Evolutionary conservation across 2,888 invertebrate genomes (phyloP).

Genomic region (Chrysomela aeneicollis): DNA sequence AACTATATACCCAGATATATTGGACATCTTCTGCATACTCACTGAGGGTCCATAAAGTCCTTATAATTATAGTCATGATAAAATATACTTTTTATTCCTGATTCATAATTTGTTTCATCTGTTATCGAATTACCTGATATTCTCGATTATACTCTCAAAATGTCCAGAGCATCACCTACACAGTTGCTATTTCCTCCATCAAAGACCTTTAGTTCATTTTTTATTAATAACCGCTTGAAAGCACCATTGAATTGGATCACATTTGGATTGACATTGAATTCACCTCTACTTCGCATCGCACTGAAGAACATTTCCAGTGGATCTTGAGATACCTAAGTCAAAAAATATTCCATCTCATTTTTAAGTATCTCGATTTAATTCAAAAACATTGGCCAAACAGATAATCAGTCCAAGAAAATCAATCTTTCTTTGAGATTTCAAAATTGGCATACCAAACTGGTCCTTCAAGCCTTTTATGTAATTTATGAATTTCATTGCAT

Average conservation of each 20-base stretch:
- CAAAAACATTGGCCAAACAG: neutral
- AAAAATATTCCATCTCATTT: neutral
- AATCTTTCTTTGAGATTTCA: neutral
- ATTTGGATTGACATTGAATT: too few species aligned
- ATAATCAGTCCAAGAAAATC: neutral
- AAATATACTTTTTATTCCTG: neutral
- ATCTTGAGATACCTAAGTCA: constrained; percentile 1
- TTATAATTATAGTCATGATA: neutral
- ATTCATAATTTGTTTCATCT: neutral
- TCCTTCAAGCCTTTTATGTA: neutral
- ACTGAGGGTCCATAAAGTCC: neutral
- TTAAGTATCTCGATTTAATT: neutral
- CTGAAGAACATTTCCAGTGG: constrained; percentile 6
- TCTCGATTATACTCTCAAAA: neutral
- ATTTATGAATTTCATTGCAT: neutral
- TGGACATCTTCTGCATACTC: neutral
- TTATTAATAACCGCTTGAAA: neutral
- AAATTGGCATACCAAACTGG: neutral
- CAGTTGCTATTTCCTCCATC: constrained; percentile 6
- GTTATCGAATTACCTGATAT: neutral
- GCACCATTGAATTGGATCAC: constrained; percentile 5
- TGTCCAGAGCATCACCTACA: neutral
- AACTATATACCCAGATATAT: constrained; percentile 2
- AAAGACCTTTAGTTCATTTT: neutral
- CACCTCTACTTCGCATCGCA: constrained; percentile 1